Evolutionary conservation across 1,140 invertebrate species (phyloP).

Genomic region (Bursaphelenchus mucronatus): DNA sequence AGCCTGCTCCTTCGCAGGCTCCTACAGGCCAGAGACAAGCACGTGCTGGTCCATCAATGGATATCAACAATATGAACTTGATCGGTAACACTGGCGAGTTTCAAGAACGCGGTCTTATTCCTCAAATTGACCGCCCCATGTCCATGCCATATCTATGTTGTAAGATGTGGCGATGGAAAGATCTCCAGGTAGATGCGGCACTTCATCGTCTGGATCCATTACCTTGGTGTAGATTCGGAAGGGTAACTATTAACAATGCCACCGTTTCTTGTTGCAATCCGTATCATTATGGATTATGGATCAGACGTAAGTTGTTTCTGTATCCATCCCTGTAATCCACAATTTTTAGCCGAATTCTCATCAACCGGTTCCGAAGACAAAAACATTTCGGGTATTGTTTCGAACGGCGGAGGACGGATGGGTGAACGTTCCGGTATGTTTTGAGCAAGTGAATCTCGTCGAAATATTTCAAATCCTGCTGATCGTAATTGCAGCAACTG

Average conservation of each 20-base stretch:
- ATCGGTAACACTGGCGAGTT: constrained; percentile 27
- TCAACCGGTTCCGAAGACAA: constrained; percentile 41
- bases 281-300: constrained; percentile 59
- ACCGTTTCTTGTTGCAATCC: constrained; percentile 60
- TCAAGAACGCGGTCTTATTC: constrained; percentile 52
- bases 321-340: constrained; percentile 1
- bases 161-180: constrained; percentile 60
- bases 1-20: neutral
- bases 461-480: constrained; percentile 8
- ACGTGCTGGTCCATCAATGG: too few relatives aligned
- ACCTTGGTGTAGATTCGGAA: constrained; percentile 58
- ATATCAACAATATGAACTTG: constrained; percentile 14
- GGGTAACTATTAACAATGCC: constrained; percentile 61
- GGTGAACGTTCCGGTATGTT: constrained; percentile 28
- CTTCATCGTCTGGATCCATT: constrained; percentile 57
- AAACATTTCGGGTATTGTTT: constrained; percentile 44
- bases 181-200: constrained; percentile 59
- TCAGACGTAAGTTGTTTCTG: constrained; percentile 48
- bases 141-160: constrained; percentile 60
- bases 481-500: constrained; percentile 33
- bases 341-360: constrained; percentile 47
- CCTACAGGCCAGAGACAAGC: neutral
- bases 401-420: constrained; percentile 43
- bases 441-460: neutral
- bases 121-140: constrained; percentile 57